These are phyloP conservation scores for Numenius arquata DNA, from an alignment of 2,113 vertebrate genomes.

Conservation along the genomic window DNA sequence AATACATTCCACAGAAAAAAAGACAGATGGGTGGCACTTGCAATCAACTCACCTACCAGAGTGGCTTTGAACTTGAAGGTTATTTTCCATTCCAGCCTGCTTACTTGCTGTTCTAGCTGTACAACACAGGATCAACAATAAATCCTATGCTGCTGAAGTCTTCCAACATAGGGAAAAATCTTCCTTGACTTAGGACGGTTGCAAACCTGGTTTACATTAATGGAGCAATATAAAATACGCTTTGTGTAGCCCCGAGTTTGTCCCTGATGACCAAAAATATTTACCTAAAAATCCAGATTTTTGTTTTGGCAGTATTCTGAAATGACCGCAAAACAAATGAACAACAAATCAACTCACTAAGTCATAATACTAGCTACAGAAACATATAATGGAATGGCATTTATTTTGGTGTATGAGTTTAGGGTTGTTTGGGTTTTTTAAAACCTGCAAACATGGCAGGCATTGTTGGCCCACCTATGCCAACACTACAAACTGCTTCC, in stretches of 20 bases:
- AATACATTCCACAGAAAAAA: not conserved
- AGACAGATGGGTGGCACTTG: not conserved
- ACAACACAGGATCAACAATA: not conserved
- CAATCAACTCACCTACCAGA: not conserved
- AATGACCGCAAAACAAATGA: not conserved
- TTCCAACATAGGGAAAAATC: not conserved
- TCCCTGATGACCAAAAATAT: not conserved
- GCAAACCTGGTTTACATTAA: not conserved
- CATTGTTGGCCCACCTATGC: not conserved
- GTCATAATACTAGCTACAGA: not conserved
- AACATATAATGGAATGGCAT: not conserved
- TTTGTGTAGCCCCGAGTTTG: not conserved
- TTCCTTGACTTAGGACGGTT: not conserved
- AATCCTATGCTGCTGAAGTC: not conserved
- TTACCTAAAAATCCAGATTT: not conserved
- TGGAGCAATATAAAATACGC: not conserved
- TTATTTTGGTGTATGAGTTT: not conserved
- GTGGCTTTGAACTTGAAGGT: not conserved
- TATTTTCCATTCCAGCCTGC: not conserved
- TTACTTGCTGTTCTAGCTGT: not conserved
- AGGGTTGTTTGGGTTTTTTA: not conserved
- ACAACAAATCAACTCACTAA: not conserved
- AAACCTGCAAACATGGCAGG: not conserved
- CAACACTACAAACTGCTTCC: not conserved
- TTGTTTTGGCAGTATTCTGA: not conserved